A percentile compares a stretch with the other conserved stretches of the same genome.
Conservation (phyloP, 2,888 invertebrate species). For the Molanna angustata region DNA sequence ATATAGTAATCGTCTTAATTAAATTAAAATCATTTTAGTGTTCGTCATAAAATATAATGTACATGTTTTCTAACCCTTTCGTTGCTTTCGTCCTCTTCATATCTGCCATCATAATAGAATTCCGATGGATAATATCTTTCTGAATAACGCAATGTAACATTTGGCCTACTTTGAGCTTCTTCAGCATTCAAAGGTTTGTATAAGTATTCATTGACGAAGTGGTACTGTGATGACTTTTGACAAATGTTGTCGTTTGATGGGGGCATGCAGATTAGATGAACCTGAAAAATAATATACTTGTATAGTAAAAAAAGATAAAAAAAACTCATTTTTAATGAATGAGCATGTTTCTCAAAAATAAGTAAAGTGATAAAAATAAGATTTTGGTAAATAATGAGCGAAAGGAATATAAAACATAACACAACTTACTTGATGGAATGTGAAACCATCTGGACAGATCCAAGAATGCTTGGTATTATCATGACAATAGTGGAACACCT, state of each 20-base stretch:
- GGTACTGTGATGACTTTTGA: constrained; percentile 83
- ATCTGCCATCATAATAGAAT: constrained; percentile 66
- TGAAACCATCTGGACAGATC: constrained; percentile 90
- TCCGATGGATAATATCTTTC: constrained; percentile 81
- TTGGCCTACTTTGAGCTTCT: constrained; percentile 77
- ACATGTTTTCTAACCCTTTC: constrained; percentile 17
- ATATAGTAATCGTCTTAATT: no score
- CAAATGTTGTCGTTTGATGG: constrained; percentile 87
- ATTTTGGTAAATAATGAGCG: neutral
- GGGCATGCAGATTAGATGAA: constrained; percentile 91
- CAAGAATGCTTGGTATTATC: constrained; percentile 87
- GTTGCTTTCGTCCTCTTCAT: constrained; percentile 53
- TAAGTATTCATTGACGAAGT: constrained; percentile 89
- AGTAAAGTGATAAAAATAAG: no score
- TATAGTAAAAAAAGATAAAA: no score
- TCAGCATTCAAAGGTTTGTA: constrained; percentile 85
- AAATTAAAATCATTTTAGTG: neutral
- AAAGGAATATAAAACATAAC: neutral
- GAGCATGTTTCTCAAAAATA: constrained; percentile 2
- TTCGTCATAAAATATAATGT: neutral
- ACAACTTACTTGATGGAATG: constrained; percentile 70
- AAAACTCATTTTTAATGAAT: no score
- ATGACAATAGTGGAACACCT: constrained; percentile 93
- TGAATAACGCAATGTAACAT: constrained; percentile 75
- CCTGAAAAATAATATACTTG: constrained; percentile 55